phyloP scores from a whole-genome alignment of 2,888 invertebrate species.

The Hemithea aestivaria region DNA sequence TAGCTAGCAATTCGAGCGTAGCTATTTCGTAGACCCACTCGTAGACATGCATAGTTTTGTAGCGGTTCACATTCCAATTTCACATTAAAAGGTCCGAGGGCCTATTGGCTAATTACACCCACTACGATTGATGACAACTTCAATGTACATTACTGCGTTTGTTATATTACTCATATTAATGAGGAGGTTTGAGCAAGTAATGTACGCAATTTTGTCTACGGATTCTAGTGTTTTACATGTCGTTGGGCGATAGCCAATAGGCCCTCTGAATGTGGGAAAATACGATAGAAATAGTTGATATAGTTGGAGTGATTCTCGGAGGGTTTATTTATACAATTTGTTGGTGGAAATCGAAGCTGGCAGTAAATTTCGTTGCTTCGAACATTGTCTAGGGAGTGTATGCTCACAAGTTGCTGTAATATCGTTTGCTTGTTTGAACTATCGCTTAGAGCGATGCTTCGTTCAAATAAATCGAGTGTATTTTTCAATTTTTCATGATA shows the following conservation, averaged over 20 bases:
- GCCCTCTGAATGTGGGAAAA: constrained; percentile 7
- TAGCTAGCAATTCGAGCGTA: constrained; percentile 3
- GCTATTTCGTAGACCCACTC: constrained; percentile 13
- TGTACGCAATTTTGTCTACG: no score
- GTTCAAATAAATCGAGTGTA: no score
- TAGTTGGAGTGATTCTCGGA: constrained; percentile 12
- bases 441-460: constrained; percentile 2
- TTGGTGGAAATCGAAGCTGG: constrained; percentile 11
- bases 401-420: constrained; percentile 12
- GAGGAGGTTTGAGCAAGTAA: no score
- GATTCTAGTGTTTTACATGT: no score
- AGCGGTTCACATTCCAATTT: neutral
- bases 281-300: constrained; percentile 7
- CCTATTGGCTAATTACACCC: neutral
- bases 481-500: no score
- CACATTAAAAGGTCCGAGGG: no score
- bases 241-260: no score
- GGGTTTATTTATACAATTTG: constrained; percentile 16
- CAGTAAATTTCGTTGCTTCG: constrained; percentile 24
- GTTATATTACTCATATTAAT: no score
- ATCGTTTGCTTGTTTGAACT: constrained; percentile 11
- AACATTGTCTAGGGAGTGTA: constrained; percentile 28
- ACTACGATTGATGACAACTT: no score
- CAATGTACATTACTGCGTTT: no score
- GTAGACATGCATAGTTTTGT: constrained; percentile 4